These are phyloP conservation scores for Ciona savignyi DNA, from an alignment of 23 tunicate species.

Conservation along the genomic window DNA sequence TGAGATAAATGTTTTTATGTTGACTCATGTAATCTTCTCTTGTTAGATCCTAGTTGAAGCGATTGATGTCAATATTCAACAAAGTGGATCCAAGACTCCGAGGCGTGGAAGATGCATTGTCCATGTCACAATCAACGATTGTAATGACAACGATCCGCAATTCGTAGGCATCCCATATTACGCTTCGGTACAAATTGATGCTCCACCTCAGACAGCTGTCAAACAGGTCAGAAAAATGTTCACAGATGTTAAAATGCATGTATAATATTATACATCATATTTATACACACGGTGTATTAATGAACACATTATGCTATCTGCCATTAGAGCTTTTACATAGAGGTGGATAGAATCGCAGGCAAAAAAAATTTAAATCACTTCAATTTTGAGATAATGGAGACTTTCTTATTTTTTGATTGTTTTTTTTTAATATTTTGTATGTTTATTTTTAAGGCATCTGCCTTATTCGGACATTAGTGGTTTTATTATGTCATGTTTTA, in stretches of 20 bases:
- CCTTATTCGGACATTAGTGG: too few species aligned
- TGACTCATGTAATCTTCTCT: too few species aligned
- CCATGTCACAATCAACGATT: slow-evolving; percentile 32
- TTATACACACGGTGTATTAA: too few species aligned
- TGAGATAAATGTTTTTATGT: too few species aligned
- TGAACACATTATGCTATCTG: too few species aligned
- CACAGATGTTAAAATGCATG: too few species aligned
- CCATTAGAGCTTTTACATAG: neutral
- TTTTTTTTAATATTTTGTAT: too few species aligned
- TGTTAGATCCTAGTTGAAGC: slow-evolving; percentile 18
- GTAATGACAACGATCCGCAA: slow-evolving; percentile 56
- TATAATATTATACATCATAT: too few species aligned
- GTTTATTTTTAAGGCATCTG: too few species aligned
- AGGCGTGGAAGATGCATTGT: slow-evolving; percentile 28
- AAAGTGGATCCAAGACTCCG: neutral
- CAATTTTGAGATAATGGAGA: too few species aligned
- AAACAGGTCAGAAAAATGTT: slow-evolving; percentile 38
- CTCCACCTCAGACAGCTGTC: slow-evolving; percentile 16
- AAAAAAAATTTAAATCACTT: neutral
- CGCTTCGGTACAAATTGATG: slow-evolving; percentile 32
- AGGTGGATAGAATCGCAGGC: neutral
- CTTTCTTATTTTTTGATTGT: too few species aligned
- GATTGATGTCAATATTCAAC: slow-evolving; percentile 8
- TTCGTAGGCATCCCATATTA: slow-evolving; percentile 34
- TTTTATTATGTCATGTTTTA: neutral